Percentiles rank a stretch among this genome's conserved stretches.
Conservation (phyloP, 1,140 invertebrate genomes). For the Luehdorfia chinensis region DNA sequence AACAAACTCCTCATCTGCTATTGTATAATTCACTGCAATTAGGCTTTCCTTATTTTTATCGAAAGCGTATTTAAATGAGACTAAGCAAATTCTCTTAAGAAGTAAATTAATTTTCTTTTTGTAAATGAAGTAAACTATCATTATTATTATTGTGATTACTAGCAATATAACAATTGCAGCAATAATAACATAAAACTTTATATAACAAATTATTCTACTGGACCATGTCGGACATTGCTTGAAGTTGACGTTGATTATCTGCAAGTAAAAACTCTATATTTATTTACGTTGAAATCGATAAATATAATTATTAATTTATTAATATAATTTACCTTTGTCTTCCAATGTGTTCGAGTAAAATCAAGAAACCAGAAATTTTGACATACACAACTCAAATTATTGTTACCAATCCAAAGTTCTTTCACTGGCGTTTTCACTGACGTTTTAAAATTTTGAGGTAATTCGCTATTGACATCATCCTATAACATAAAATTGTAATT, state of each 20-base stretch:
- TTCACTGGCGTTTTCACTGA: constrained; percentile 44
- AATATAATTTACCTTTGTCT: constrained; percentile 38
- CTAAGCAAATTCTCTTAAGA: constrained; percentile 36
- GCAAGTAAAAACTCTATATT: constrained; percentile 26
- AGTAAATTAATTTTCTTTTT: constrained; percentile 38
- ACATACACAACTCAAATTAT: constrained; percentile 49
- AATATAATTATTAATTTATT: neutral
- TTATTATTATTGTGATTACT: constrained; percentile 28
- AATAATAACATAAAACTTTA: constrained; percentile 38
- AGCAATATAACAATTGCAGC: constrained; percentile 29
- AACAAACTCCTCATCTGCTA: constrained; percentile 59
- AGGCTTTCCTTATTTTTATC: constrained; percentile 23
- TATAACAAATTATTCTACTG: constrained; percentile 37
- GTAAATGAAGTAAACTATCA: constrained; percentile 37
- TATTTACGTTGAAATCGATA: neutral
- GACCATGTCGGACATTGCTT: constrained; percentile 42
- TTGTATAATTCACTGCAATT: constrained; percentile 42
- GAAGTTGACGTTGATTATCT: constrained; percentile 44
- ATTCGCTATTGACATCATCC: constrained; percentile 23
- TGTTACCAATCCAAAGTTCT: constrained; percentile 52
- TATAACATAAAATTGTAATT: constrained; percentile 29
- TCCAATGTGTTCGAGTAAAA: constrained; percentile 32
- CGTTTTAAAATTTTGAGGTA: constrained; percentile 27
- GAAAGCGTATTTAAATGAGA: constrained; percentile 16
- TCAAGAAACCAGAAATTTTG: constrained; percentile 51